These are phyloP conservation scores for Diaperis boleti DNA, from an alignment of 2,888 invertebrate genomes.

Conservation along the genomic window DNA sequence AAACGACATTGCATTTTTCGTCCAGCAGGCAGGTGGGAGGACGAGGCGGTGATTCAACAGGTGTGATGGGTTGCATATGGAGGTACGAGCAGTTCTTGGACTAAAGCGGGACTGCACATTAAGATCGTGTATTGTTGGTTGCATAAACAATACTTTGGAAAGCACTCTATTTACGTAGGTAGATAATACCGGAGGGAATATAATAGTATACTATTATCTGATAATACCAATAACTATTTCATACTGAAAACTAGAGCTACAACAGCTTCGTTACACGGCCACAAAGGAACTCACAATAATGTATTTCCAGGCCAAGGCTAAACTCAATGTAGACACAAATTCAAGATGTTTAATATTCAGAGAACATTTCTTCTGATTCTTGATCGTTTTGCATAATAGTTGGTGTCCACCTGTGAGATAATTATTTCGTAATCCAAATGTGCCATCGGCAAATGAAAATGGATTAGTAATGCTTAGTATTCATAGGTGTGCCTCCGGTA, in stretches of 20 bases:
- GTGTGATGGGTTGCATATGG: slow-evolving; percentile 20
- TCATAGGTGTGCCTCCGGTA: slow-evolving; percentile 20
- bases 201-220: too few relatives aligned
- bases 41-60: not conserved
- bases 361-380: too few relatives aligned
- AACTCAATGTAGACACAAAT: not conserved
- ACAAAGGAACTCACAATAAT: too few relatives aligned
- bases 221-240: too few relatives aligned
- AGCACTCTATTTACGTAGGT: too few relatives aligned
- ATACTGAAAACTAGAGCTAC: too few relatives aligned
- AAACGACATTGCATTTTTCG: slow-evolving; percentile 12
- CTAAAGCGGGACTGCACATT: too few relatives aligned
- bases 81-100: too few relatives aligned
- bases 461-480: slow-evolving; percentile 16
- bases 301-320: not conserved
- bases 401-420: not conserved
- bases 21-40: slow-evolving; percentile 16
- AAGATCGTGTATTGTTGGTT: slow-evolving; percentile 19
- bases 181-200: too few relatives aligned
- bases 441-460: not conserved
- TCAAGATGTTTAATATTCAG: too few relatives aligned
- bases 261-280: too few relatives aligned
- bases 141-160: too few relatives aligned
- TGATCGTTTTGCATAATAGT: not conserved
- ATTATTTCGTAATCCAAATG: not conserved